Conservation (phyloP, 2,797 vertebrate species). For the Chiroxiphia lanceolata region DNA sequence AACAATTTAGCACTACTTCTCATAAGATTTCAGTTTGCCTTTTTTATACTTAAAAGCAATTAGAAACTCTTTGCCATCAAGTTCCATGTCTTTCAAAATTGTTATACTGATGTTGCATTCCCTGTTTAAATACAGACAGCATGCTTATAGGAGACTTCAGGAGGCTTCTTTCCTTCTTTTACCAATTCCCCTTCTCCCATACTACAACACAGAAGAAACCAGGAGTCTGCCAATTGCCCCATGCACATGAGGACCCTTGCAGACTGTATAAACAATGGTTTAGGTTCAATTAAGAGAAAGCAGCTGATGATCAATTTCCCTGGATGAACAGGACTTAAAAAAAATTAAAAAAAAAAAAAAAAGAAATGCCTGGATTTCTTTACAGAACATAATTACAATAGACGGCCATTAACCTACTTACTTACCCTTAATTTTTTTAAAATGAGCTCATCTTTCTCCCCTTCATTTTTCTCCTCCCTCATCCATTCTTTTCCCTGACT, state of each 20-base stretch:
- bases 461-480: constrained; percentile 46
- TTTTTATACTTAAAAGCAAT: constrained; percentile 2
- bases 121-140: neutral
- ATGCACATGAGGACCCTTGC: neutral
- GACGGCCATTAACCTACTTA: constrained; percentile 28
- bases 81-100: neutral
- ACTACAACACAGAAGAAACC: neutral
- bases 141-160: neutral
- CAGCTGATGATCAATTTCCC: neutral
- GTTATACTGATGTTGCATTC: neutral
- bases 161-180: neutral
- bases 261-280: neutral
- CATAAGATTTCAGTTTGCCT: neutral
- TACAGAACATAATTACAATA: constrained; percentile 13
- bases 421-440: constrained; percentile 11
- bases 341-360: neutral
- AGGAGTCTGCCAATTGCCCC: neutral
- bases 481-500: constrained; percentile 42
- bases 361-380: neutral
- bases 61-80: neutral
- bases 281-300: neutral
- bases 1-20: neutral
- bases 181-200: neutral
- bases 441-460: constrained; percentile 38
- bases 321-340: neutral